Evolutionary conservation across 2,113 vertebrate species (phyloP), one percentile per base, ranked within the genome.

Genomic region (Ceyx cyanopectus): DNA sequence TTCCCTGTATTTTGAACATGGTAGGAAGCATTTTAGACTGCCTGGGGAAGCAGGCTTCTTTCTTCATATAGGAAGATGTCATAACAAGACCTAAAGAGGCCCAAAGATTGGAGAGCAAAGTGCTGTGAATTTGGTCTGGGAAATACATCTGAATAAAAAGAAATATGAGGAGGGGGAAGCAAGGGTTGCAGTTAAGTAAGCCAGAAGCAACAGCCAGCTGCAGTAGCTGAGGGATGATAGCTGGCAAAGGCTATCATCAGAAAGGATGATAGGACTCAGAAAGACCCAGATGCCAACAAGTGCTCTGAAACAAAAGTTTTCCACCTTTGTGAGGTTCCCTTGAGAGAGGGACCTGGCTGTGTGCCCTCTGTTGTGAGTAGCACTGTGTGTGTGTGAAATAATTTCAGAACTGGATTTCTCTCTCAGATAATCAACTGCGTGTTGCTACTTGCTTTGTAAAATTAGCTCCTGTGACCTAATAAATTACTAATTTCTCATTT

Each of bases 311-410:
- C 24, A 51, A 51, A 66, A 26, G 1, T 30, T 9, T 81, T 46
- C 22, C 37, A 30, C 30, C 5, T 89, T 79, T 84, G 24, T 22
- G 56, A 85, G 20, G n/a, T 37, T 51, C 34, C 6, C 18, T 27
- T 27, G 43, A 65, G 37, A 5, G 54, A 51, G 32, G 37, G 6
- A 54, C 5, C 5, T 27, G 30, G 15, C 41, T 79, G 24, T 43
- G 37, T 62, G 60, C 50, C 27, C 58, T 51, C 23, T 6, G 0
- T 6, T 65, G 19, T 17, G 22, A 3, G 5, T 61, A 84, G 41
- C 22, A 56, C 22, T 12, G 4, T 0, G 0, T 2, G 1, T n/a
- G 6, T 32, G 8, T 27, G 22, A 62, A 80, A 85, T 29, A 54
- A 18, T 17, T 62, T 87, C 66, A 69, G 17, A 27, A 46, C 27